Percentiles rank a stretch among this genome's conserved stretches.
phyloP scores from a whole-genome alignment of 2,113 vertebrate genomes.

The Zosterops pallidus region DNA sequence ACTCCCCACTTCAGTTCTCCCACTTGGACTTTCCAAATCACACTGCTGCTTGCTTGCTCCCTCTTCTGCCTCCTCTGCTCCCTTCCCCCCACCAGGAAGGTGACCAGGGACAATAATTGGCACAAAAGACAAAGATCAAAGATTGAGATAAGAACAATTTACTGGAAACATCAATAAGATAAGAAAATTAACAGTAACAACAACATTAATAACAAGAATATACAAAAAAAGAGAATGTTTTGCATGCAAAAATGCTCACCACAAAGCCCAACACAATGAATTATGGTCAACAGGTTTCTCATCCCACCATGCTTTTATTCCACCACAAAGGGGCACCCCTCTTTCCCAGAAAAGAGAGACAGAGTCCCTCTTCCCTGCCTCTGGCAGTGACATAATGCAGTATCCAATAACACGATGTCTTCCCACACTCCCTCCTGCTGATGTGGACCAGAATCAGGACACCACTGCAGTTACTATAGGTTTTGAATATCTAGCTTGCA shows the following conservation, averaged over 20 bases:
- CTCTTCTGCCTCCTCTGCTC: not conserved
- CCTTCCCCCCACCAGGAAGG: not conserved
- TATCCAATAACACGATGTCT: rapidly evolving
- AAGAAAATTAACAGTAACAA: not conserved
- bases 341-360: not conserved
- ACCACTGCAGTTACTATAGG: not conserved
- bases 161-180: not conserved
- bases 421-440: not conserved
- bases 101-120: not conserved
- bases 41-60: rapidly evolving
- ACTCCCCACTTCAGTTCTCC: not conserved
- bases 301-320: not conserved
- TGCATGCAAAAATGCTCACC: not conserved
- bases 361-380: not conserved
- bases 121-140: not conserved
- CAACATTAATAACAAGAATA: not conserved
- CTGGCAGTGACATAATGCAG: not conserved
- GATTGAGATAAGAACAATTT: not conserved
- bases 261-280: not conserved
- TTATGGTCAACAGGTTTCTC: no score
- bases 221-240: not conserved
- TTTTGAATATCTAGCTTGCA: not conserved
- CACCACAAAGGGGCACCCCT: not conserved
- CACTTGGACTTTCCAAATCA: not conserved
- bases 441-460: not conserved